These are phyloP conservation scores for Amphiprion percula DNA, from an alignment of 2,113 vertebrate species.

Conservation along the genomic window DNA sequence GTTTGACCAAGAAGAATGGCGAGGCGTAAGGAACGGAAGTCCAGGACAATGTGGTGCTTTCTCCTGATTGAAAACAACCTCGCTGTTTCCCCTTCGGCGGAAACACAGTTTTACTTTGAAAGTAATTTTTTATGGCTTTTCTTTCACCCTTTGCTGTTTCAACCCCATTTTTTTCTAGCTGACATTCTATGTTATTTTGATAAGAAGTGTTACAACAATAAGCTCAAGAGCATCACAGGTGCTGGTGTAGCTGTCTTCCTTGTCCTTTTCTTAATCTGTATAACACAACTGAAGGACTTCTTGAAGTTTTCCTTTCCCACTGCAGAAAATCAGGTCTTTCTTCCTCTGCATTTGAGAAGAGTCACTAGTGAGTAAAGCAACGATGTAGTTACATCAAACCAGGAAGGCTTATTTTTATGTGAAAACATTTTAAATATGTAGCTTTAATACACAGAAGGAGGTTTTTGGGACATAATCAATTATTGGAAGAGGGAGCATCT, in stretches of 20 bases:
- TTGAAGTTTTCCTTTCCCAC: too few relatives aligned
- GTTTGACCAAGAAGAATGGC: conserved; percentile 73
- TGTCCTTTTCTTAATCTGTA: neutral
- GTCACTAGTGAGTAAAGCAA: too few relatives aligned
- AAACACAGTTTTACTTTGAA: conserved; percentile 55
- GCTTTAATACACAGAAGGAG: too few relatives aligned
- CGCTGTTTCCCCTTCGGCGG: conserved; percentile 62
- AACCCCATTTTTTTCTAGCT: conserved; percentile 6
- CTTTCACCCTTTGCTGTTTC: conserved; percentile 6
- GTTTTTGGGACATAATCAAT: too few relatives aligned
- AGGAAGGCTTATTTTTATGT: too few relatives aligned
- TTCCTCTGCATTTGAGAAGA: too few relatives aligned
- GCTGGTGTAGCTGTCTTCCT: neutral
- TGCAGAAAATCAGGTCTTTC: too few relatives aligned
- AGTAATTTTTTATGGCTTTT: conserved; percentile 22
- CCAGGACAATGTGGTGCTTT: conserved; percentile 55
- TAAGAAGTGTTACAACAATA: conserved; percentile 6
- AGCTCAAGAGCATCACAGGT: neutral
- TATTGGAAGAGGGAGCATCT: too few relatives aligned
- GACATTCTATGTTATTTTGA: conserved; percentile 13
- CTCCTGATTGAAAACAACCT: conserved; percentile 76
- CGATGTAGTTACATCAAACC: too few relatives aligned
- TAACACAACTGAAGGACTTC: neutral
- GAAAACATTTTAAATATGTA: too few relatives aligned
- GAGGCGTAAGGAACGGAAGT: conserved; percentile 52